Conservation (phyloP, 2,113 vertebrate genomes). For the Carlito syrichta region DNA sequence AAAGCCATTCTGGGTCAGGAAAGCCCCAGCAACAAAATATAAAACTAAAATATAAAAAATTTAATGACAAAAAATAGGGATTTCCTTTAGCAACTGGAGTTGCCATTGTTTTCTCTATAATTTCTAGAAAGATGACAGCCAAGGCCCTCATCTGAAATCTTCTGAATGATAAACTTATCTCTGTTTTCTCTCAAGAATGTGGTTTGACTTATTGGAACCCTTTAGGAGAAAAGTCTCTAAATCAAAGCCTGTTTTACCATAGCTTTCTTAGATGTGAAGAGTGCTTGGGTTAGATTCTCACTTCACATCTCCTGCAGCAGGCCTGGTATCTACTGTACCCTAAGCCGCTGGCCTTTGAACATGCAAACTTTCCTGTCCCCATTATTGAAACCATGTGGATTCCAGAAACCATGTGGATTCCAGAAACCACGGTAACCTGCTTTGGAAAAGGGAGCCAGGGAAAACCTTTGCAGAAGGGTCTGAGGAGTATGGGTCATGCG, state of each 20-base stretch:
- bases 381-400: conserved; percentile 37
- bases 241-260: neutral
- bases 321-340: neutral
- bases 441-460: neutral
- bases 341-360: neutral
- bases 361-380: neutral
- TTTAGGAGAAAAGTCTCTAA: neutral
- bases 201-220: neutral
- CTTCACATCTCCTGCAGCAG: neutral
- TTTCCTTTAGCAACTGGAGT: neutral
- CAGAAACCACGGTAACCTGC: conserved; percentile 35
- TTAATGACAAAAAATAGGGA: neutral
- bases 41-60: neutral
- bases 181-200: conserved; percentile 15
- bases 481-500: neutral
- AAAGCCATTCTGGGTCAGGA: conserved; percentile 2
- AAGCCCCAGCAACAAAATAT: conserved; percentile 15
- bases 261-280: conserved; percentile 14
- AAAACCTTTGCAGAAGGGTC: neutral
- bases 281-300: neutral
- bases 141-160: neutral
- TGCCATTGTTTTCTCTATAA: neutral
- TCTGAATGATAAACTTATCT: neutral
- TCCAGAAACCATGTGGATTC: conserved; percentile 43
- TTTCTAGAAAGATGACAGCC: conserved; percentile 25